Evolutionary conservation across 2,113 vertebrate species (phyloP).

Genomic region (Rhipidura dahli): DNA sequence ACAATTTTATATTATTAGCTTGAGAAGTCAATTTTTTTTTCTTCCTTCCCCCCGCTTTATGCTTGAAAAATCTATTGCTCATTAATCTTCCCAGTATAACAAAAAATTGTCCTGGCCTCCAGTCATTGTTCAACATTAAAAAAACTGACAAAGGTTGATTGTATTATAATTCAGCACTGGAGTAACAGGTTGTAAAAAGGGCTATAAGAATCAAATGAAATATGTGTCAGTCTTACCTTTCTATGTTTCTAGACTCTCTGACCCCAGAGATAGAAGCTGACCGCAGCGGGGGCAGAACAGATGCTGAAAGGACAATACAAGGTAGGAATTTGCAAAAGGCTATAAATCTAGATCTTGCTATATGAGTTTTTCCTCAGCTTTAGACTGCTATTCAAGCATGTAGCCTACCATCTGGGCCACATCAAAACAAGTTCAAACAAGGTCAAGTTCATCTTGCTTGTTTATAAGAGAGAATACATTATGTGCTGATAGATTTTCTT

Average conservation of each 20-base stretch:
- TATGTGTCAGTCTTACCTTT: slow-evolving; percentile 84
- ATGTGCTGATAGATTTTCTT: slow-evolving; percentile 78
- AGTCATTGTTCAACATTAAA: slow-evolving; percentile 73
- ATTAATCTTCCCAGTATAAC: slow-evolving; percentile 57
- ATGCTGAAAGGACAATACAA: slow-evolving; percentile 99
- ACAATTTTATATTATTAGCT: slow-evolving; percentile 42
- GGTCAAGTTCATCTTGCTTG: slow-evolving; percentile 94
- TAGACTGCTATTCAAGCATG: slow-evolving; percentile 95
- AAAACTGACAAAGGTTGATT: slow-evolving; percentile 71
- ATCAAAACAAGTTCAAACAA: slow-evolving; percentile 90
- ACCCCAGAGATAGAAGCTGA: slow-evolving; percentile 99
- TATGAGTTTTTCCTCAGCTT: slow-evolving; percentile 93
- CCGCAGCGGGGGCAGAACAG: slow-evolving; percentile 98
- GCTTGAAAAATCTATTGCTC: slow-evolving; percentile 54
- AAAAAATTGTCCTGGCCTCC: slow-evolving; percentile 55
- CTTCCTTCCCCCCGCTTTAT: not conserved
- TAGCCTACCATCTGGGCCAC: slow-evolving; percentile 97
- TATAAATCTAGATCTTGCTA: slow-evolving; percentile 91
- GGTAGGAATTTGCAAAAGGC: slow-evolving; percentile 96
- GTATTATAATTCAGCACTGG: slow-evolving; percentile 70
- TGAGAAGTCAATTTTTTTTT: slow-evolving; percentile 26
- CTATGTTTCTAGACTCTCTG: slow-evolving; percentile 95
- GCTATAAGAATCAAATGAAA: slow-evolving; percentile 73
- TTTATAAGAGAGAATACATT: slow-evolving; percentile 77
- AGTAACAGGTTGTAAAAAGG: slow-evolving; percentile 76